Base-by-base conservation (phyloP, 2,797 vertebrate species). In the Halcyon smyrnensis region DNA sequence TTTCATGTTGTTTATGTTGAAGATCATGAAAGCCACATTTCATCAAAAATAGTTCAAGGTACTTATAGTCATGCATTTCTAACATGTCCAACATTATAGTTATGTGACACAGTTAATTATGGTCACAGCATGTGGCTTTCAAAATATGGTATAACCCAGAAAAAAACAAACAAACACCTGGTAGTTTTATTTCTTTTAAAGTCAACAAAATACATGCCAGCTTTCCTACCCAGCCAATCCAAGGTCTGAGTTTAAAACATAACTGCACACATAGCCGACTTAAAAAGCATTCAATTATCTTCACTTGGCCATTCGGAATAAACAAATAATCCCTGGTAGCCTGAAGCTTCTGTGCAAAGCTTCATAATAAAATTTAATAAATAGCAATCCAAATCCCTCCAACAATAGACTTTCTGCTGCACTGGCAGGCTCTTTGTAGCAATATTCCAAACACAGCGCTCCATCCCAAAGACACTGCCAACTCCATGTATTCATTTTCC, bases 381-480 rank as follows among this genome's bases (percentile, higher is more conserved):
- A 96, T 76, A 92, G 46, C 48, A 62, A 71, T 87, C 79, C 64
- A 91, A 97, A 90, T 94, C 80, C 81, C 82, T 93, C 51, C 90
- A 94, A 95, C 93, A 97, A 94, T 84, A 89, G 97, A 70, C 46
- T 94, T 96, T 97, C 93, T 95, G 95, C 87, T 93, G 92, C 56
- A 64, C 84, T 93, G 92, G 93, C 93, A 94, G 69, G 36, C 94
- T 90, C 89, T 94, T 96, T 96, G 95, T 92, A 96, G 57, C 68
- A 81, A 62, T 90, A 92, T 87, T 92, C 89, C 96, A 95, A 95
- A 91, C 82, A 84, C 93, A 90, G 94, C 63, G 0, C 80, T 94
- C 69, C 8, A 15, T 91, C 59, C 67, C 77, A 84, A 90, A 82
- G 70, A 67, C 1, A 0, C 83, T 95, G 95, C 93, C 94, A 97